A percentile compares a stretch with the other conserved stretches of the same genome.
Evolutionary conservation across 2,113 vertebrate species (phyloP).

Genomic region (Equus przewalskii): DNA sequence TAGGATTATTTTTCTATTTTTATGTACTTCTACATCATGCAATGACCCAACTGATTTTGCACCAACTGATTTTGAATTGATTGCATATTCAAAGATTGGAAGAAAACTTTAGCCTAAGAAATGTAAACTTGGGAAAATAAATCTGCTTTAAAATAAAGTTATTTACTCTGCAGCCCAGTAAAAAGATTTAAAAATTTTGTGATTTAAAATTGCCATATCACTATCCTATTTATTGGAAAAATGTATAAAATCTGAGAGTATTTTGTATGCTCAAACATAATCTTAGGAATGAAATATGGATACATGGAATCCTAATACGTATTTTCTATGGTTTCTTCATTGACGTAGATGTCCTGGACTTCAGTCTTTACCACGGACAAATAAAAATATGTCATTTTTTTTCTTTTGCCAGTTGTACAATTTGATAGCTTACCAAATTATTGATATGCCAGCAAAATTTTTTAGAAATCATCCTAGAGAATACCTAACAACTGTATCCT

Average conservation of each 20-base stretch:
- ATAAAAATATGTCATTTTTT: neutral
- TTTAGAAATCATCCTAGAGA: neutral
- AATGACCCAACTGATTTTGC: neutral
- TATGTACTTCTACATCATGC: neutral
- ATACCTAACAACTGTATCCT: neutral
- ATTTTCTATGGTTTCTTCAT: neutral
- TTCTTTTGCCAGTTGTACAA: neutral
- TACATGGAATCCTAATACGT: neutral
- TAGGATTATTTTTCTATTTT: neutral
- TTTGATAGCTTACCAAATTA: neutral
- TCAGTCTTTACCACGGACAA: neutral
- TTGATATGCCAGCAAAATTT: neutral
- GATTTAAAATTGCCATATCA: neutral
- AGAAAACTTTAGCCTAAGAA: neutral
- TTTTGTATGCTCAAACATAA: neutral
- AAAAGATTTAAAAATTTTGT: neutral
- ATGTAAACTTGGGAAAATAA: neutral
- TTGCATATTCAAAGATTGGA: neutral
- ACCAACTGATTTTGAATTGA: neutral
- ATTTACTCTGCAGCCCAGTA: neutral
- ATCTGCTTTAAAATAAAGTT: constrained; percentile 33
- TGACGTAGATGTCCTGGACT: neutral
- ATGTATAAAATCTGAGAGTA: neutral
- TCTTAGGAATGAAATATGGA: neutral
- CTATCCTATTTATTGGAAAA: neutral